Percentiles rank a stretch among this genome's conserved stretches.
Conservation (phyloP, 2,888 invertebrate genomes). For the Drosophila testacea region DNA sequence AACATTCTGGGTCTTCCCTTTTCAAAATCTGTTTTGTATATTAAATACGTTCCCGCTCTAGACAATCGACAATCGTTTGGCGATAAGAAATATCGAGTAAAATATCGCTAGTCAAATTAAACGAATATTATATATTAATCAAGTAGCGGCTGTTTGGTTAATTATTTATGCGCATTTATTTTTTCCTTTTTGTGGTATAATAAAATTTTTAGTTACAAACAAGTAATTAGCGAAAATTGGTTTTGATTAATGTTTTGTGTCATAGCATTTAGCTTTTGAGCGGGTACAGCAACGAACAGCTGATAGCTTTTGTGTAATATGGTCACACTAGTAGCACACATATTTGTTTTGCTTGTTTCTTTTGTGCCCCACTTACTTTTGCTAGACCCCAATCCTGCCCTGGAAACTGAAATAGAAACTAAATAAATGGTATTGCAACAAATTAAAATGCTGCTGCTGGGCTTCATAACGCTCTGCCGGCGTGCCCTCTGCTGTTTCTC, state of each 20-base stretch:
- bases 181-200: too few species aligned
- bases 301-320: not conserved
- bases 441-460: constrained; percentile 86
- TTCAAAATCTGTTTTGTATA: not conserved
- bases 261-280: constrained; percentile 25
- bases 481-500: constrained; percentile 88
- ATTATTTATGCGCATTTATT: too few species aligned
- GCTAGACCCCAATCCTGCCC: constrained; percentile 20
- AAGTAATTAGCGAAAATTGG: not conserved
- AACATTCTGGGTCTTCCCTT: not conserved
- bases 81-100: not conserved
- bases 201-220: not conserved
- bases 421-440: constrained; percentile 86
- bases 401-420: not conserved
- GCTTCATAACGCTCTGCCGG: constrained; percentile 86
- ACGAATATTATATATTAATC: too few species aligned
- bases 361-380: constrained; percentile 39
- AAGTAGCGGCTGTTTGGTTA: too few species aligned
- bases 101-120: not conserved
- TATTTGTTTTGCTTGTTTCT: constrained; percentile 63
- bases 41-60: not conserved
- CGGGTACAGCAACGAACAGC: constrained; percentile 14
- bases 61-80: not conserved
- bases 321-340: constrained; percentile 46
- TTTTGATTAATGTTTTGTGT: not conserved